A percentile compares a stretch with the other conserved stretches of the same genome.
These are phyloP conservation scores for Pseudorhiza aurosa DNA, from an alignment of 30 jellyfish, hydroid and myxozoan species.

Conservation along the genomic window DNA sequence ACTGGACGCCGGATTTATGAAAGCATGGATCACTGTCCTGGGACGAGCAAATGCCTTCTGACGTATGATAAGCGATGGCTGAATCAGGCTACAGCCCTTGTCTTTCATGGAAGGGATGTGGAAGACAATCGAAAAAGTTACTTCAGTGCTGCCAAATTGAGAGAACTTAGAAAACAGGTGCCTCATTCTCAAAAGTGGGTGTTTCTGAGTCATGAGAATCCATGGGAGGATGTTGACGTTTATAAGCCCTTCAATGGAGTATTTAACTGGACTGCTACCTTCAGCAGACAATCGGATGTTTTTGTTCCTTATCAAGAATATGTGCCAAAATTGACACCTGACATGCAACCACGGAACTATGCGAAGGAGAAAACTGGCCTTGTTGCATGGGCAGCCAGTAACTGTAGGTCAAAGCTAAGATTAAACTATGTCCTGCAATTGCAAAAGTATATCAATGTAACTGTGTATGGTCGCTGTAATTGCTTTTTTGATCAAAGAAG, in stretches of 20 bases:
- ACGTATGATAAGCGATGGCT: constrained; percentile 78
- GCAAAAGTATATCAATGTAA: constrained; percentile 75
- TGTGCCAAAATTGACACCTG: neutral
- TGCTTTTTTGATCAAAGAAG: constrained; percentile 49
- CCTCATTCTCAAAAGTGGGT: constrained; percentile 86
- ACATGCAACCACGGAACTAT: constrained; percentile 24
- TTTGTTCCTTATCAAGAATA: constrained; percentile 13
- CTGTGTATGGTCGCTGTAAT: constrained; percentile 92
- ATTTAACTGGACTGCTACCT: constrained; percentile 94
- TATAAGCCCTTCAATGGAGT: constrained; percentile 79
- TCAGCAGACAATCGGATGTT: constrained; percentile 72
- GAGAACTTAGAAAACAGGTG: constrained; percentile 15
- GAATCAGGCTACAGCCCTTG: constrained; percentile 61
- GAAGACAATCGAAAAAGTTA: constrained; percentile 14
- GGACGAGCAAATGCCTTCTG: constrained; percentile 54
- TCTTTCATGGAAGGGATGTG: constrained; percentile 87
- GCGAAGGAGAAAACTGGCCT: constrained; percentile 78
- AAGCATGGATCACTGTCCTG: constrained; percentile 56
- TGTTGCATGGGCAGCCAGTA: constrained; percentile 89
- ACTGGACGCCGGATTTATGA: constrained; percentile 33
- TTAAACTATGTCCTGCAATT: constrained; percentile 83
- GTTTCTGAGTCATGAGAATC: constrained; percentile 92
- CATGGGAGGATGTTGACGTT: constrained; percentile 11
- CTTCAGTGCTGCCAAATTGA: constrained; percentile 48
- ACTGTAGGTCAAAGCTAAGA: constrained; percentile 73